Base-by-base conservation (phyloP, 2,888 invertebrate species). In the Nemurella pictetii region DNA sequence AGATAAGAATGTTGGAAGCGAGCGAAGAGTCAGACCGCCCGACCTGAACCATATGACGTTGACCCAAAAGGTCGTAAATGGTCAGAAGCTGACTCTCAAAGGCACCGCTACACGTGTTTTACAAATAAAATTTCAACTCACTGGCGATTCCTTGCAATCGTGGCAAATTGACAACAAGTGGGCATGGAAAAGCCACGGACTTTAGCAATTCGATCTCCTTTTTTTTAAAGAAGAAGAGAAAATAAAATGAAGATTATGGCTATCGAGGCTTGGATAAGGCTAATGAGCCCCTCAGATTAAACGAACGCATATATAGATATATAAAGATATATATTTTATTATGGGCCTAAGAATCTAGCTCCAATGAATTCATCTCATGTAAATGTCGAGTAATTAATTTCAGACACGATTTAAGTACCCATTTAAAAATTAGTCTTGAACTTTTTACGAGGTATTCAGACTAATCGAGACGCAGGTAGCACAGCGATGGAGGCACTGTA, bases 341-440 rank as follows among this genome's bases (percentile, higher is more conserved):
- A 29, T 78, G 20, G 30, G 3, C 78, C 78, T 78, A 78, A 78
- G 29, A 78, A 28, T 78, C 30, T 29, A 27, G 26, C 26, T 75
- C 28, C 9, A 28, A 75, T 27, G 28, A 28, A 27, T 75, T 75
- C n/a, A 75, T 75, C 75, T 26, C 75, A 75, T 75, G 75, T 28
- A 78, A 78, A 78, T 78, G 15, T 29, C 15, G 28, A 78, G 26
- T 78, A 78, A 78, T 78, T 78, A 78, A 78, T 78, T 78, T 78
- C 28, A 78, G 28, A 30, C 78, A 78, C 15, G 29, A 78, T 78
- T 78, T 29, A 78, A 78, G 78, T 78, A 78, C 28, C 78, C 29
- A 30, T 78, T 78, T 78, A 78, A 78, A 78, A 78, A 78, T 78
- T 78, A 78, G 78, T 78, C 78, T 78, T n/a, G 3, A 78, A 28